These are phyloP conservation scores for Psephotus haematonotus DNA, from an alignment of 2,113 vertebrate species.

Conservation along the genomic window DNA sequence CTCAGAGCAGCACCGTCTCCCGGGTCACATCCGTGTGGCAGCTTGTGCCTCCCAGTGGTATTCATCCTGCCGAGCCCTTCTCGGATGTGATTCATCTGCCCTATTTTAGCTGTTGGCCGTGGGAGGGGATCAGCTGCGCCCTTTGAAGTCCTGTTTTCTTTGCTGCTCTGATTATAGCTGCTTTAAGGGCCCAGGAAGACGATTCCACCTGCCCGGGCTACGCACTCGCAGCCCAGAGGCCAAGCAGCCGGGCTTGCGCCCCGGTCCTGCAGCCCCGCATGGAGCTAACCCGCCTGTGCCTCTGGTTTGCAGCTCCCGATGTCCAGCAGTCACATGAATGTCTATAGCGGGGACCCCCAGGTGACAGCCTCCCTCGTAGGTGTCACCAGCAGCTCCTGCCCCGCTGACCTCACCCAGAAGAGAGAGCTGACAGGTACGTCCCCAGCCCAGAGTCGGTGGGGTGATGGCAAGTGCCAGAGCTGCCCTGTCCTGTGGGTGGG, in stretches of 20 bases:
- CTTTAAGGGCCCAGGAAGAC: neutral
- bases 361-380: conserved; percentile 87
- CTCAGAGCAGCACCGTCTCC: rapidly evolving
- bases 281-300: neutral
- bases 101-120: neutral
- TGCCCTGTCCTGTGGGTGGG: rapidly evolving
- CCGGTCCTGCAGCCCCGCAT: neutral
- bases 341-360: conserved; percentile 88
- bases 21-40: rapidly evolving
- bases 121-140: conserved; percentile 10
- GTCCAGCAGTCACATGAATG: conserved; percentile 95
- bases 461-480: rapidly evolving
- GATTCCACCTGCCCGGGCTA: neutral
- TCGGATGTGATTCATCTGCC: neutral
- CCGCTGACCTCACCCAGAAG: conserved; percentile 93
- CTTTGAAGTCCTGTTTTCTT: conserved; percentile 32
- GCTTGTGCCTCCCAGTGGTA: neutral
- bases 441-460: neutral
- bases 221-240: neutral
- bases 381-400: conserved; percentile 97
- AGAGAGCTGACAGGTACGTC: conserved; percentile 88
- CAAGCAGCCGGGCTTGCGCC: neutral
- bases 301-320: conserved; percentile 85
- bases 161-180: neutral
- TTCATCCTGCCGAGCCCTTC: neutral